phyloP scores from a whole-genome alignment of 2,888 invertebrate genomes.

The Amorpha juglandis region DNA sequence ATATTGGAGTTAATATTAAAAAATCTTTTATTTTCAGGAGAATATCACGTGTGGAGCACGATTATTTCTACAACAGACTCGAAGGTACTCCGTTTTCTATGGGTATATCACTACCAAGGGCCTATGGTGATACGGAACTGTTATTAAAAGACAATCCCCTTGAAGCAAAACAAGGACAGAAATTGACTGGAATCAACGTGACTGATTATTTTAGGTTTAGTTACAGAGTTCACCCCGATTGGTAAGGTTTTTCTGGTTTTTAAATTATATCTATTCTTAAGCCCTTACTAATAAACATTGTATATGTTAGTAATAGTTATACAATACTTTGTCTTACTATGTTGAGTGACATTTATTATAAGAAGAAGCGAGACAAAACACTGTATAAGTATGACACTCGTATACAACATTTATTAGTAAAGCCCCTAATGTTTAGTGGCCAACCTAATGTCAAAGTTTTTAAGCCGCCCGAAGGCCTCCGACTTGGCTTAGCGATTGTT shows the following conservation, averaged over 20 bases:
- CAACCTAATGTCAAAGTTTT: no score
- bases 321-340: no score
- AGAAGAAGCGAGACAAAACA: no score
- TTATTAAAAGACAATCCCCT: slow-evolving; percentile 91
- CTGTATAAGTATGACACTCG: no score
- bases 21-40: slow-evolving; percentile 67
- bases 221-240: slow-evolving; percentile 93
- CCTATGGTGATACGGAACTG: slow-evolving; percentile 90
- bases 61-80: slow-evolving; percentile 93
- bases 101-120: slow-evolving; percentile 92
- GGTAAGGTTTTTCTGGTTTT: slow-evolving; percentile 83
- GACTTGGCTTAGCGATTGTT: no score
- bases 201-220: slow-evolving; percentile 89
- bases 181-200: slow-evolving; percentile 87
- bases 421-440: no score
- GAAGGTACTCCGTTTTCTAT: slow-evolving; percentile 94
- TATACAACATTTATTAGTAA: no score
- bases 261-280: no score
- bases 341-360: no score
- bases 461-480: no score
- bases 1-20: background rate
- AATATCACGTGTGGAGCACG: slow-evolving; percentile 90
- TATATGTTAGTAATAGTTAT: no score
- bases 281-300: no score
- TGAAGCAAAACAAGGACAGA: slow-evolving; percentile 86